Evolutionary conservation across 2,888 invertebrate genomes (phyloP), one percentile per base, ranked within the genome.

Genomic region (Cerastis rubricosa): DNA sequence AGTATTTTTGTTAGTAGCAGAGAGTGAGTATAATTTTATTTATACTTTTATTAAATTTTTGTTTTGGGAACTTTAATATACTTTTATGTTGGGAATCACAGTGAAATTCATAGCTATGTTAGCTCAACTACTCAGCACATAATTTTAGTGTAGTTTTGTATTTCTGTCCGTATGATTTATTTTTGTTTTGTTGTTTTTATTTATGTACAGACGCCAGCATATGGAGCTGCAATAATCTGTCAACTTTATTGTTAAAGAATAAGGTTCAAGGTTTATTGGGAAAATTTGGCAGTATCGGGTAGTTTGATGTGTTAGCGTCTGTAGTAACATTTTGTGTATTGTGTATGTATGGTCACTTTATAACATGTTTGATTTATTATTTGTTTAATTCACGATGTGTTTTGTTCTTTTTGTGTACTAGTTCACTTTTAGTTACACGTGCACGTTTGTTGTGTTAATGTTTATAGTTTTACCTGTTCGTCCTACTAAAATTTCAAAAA

Each of bases 331-430:
- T 22, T 64, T 43, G 43, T 29, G 17, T n/a, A 5, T 17, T 14
- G 5, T 29, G 25, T 57, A 29, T 45, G 11, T 54, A 8, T 76
- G n/a, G 14, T 19, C 11, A 54, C 12, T 57, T 70, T 43, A 14
- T 65, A 12, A 40, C n/a, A 29, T 19, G 17, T 8, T 61, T 57
- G 29, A 9, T 51, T 51, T 61, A 12, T 51, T 61, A 17, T 11
- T 47, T 81, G 14, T 19, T 35, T 54, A 61, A 29, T 35, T 40
- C 4, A 25, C 22, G 9, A 54, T 54, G 7, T 51, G 0, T 63
- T 54, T 35, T 71, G 2, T 57, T 45, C 14, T 49, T 59, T 22
- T 72, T 59, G n/a, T 63, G 45, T 29, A 29, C 19, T 81, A 9
- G 59, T 51, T 49, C 67, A 54, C 35, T 49, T 40, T 65, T 70